Evolutionary conservation across 1,140 invertebrate genomes (phyloP).

Genomic region (Rhizoglyphus robini): DNA sequence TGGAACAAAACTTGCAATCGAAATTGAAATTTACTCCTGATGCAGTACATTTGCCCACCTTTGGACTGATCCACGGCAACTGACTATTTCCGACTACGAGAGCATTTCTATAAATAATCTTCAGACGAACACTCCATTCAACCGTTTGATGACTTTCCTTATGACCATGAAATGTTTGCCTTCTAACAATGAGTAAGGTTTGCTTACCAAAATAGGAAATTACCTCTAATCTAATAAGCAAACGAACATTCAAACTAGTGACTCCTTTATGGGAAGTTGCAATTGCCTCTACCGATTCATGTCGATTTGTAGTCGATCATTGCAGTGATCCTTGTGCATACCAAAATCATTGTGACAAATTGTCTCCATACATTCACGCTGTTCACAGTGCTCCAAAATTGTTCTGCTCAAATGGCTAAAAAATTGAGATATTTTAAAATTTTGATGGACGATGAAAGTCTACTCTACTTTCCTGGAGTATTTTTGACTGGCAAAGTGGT

Average conservation of each 20-base stretch:
- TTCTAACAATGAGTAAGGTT: neutral
- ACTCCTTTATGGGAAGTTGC: neutral
- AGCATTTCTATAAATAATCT: too few species aligned
- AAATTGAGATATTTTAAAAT: conserved; percentile 85
- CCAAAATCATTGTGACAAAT: too few species aligned
- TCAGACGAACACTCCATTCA: too few species aligned
- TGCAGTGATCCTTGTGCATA: too few species aligned
- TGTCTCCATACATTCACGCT: too few species aligned
- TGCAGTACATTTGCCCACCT: too few species aligned
- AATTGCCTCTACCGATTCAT: neutral
- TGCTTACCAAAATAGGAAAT: neutral
- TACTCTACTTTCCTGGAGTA: conserved; percentile 75
- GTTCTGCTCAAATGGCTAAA: conserved; percentile 27
- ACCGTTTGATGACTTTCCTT: neutral
- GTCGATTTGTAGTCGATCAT: too few species aligned
- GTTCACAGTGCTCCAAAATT: too few species aligned
- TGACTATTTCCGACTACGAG: too few species aligned
- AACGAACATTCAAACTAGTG: neutral
- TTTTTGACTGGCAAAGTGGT: conserved; percentile 79
- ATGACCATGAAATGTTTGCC: neutral
- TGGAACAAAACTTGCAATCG: too few species aligned
- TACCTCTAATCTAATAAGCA: neutral
- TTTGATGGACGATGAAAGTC: conserved; percentile 79
- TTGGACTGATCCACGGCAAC: too few species aligned
- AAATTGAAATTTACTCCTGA: too few species aligned